Base-by-base conservation (phyloP, 1,140 invertebrate genomes). In the Trichonephila clavipes region DNA sequence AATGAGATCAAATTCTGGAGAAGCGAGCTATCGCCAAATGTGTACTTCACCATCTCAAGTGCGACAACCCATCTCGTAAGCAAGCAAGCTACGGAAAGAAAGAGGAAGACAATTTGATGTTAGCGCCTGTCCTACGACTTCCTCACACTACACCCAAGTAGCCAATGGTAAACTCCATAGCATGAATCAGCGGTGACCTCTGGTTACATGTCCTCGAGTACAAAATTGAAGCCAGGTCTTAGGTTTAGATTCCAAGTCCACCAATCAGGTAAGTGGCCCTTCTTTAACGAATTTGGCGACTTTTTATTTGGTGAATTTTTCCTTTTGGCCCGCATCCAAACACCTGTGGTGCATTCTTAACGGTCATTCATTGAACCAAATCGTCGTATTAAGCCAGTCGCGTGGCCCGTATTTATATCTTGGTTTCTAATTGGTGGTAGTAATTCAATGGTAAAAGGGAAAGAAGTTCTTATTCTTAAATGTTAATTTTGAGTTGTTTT, bases 41-140 rank as follows among this genome's bases (percentile, higher is more conserved):
- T 28, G 66, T 1, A 24, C 2, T 24, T 69, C 24, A n/a, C 24
- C 66, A 2, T 8, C 24, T 14, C 8, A 69, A 69, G 24, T 69
- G 7, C 14, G 66, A 24, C 8, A 69, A 69, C 66, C 66, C 24
- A 14, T 24, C 24, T 69, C 66, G 66, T 69, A 69, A 69, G 66
- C n/a, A 69, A 69, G 66, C 66, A 10, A 69, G n/a, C 66, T n/a
- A 69, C 66, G 10, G 66, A 69, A 69, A 69, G 66, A 69, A 69
- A 69, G 66, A 69, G 66, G 66, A 69, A 69, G 66, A 69, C 66
- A 69, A 69, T n/a, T 69, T 69, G 66, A 28, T 69, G 66, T 69
- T 28, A 69, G 66, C 66, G 66, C 66, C n/a, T 28, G 66, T n/a
- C 21, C n/a, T n/a, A 69, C 24, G 66, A 69, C 66, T 69, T 66